phyloP scores from a whole-genome alignment of 2,113 vertebrate species.

The Prunella fulvescens region DNA sequence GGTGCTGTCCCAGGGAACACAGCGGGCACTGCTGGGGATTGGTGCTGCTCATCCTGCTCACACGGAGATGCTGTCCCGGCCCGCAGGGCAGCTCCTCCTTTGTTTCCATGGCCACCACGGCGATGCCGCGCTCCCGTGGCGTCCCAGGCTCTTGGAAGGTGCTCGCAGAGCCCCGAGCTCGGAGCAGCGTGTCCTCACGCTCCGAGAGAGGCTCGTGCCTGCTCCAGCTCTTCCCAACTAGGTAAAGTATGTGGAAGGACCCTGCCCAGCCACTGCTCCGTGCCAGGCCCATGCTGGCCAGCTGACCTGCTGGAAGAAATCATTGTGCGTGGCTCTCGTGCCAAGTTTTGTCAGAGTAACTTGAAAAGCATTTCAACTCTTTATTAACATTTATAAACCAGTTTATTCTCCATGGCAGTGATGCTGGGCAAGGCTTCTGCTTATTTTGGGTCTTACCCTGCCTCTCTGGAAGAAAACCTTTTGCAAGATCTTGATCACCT shows the following conservation, averaged over 20 bases:
- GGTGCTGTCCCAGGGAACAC: too few species aligned
- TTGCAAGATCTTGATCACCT: not conserved
- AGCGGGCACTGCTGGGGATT: too few species aligned
- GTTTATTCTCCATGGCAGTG: not conserved
- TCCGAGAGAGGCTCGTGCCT: not conserved
- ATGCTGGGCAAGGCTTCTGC: not conserved
- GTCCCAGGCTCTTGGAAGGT: not conserved
- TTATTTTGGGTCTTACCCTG: not conserved
- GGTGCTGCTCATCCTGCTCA: too few species aligned
- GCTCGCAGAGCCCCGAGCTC: not conserved
- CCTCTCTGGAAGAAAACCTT: not conserved
- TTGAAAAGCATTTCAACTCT: not conserved
- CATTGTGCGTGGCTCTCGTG: accelerated
- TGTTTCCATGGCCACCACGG: accelerated
- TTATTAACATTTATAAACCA: not conserved
- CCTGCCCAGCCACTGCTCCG: not conserved
- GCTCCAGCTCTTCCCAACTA: not conserved
- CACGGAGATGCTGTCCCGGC: not conserved
- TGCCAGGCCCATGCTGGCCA: not conserved
- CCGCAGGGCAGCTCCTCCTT: accelerated
- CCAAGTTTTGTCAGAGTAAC: not conserved
- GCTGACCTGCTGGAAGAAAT: not conserved
- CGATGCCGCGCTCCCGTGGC: accelerated
- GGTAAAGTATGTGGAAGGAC: not conserved
- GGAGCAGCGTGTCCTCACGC: not conserved